Evolutionary conservation across 1,140 invertebrate species (phyloP), one percentile per base, ranked within the genome.

Genomic region (Manduca sexta): DNA sequence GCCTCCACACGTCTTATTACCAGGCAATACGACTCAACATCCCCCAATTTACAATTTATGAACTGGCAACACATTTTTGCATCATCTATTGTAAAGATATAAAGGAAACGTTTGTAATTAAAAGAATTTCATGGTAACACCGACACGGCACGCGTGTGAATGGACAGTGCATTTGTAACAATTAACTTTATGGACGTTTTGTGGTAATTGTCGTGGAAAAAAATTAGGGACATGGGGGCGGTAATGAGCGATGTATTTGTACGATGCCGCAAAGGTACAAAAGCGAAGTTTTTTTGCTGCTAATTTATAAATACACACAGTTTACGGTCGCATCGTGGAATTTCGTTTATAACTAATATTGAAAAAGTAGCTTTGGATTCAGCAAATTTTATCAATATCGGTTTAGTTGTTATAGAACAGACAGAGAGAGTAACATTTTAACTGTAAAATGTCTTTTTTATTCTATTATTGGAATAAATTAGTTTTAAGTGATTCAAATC

Each of bases 151-250:
- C 64, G 54, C 64, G 64, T 70, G 69, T 78, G 67, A 75, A 74
- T 54, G 63, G 41, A 17, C 40, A 4, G 21, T 43, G 56, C 42
- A 71, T 70, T 61, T 50, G 54, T 60, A 48, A 68, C 64, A 72
- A 76, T 78, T 81, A 81, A 70, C 77, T 74, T 67, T 72, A 81
- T 72, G 65, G 70, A 59, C 52, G 51, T 74, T 68, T 68, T 21
- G 55, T 21, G 37, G 47, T 71, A 78, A 78, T 76, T 81, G 69
- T 69, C 69, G 69, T 78, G 71, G 74, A 60, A 81, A 74, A 75
- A 67, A 40, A 45, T 29, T 35, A 1, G 39, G 42, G 60, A 39
- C 49, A 74, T 73, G 65, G 60, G 70, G 72, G 63, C 51, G 62
- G 40, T 31, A 40, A 40, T 40, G 33, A 26, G 21, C 21, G 1